Evolutionary conservation across 64 coral and sea anemone species (phyloP), one percentile per base, ranked within the genome.

Genomic region (Trachythela sp.): DNA sequence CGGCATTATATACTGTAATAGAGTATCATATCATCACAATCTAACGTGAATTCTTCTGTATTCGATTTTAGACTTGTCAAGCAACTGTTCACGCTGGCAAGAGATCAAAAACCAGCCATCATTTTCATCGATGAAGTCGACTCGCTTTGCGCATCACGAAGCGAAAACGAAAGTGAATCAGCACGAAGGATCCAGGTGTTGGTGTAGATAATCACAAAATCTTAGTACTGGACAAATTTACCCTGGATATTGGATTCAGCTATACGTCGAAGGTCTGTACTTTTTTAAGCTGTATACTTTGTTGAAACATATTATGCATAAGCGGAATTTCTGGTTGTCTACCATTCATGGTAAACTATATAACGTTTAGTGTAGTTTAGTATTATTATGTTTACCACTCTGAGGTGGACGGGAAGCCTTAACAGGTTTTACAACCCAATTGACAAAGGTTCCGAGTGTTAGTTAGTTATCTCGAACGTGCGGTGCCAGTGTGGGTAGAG

Each of bases 111-210:
- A 91, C 96, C 96, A 72, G 91, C 96, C 0, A 99, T 99, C 18
- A 99, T 99, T 38, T 99, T 99, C 85, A 95, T 99, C 67, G 96
- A 99, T 90, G 96, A 99, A 75, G 96, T 99, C 17, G 96, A 99
- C 51, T 99, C 96, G 10, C 83, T 99, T 22, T 99, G 96, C 95
- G 96, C 93, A 2, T 99, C 96, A 14, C 90, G 96, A 83, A 99
- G 96, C 84, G 96, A 99, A 49, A 99, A 99, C 87, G 96, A 99
- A 85, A 99, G 96, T 87, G 96, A 99, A 91, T 99, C 96, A 22
- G 96, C 96, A 10, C 70, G 96, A 27, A 92, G 96, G 90, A 99
- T 99, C 2, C 13, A 98, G 95, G 95, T 86, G 95, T 99, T 64
- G 95, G 95, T 77, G 91, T 94, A 11, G 95, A 99, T 84, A 99